Evolutionary conservation across 2,113 vertebrate genomes (phyloP).

Genomic region (Hemiscyllium ocellatum): DNA sequence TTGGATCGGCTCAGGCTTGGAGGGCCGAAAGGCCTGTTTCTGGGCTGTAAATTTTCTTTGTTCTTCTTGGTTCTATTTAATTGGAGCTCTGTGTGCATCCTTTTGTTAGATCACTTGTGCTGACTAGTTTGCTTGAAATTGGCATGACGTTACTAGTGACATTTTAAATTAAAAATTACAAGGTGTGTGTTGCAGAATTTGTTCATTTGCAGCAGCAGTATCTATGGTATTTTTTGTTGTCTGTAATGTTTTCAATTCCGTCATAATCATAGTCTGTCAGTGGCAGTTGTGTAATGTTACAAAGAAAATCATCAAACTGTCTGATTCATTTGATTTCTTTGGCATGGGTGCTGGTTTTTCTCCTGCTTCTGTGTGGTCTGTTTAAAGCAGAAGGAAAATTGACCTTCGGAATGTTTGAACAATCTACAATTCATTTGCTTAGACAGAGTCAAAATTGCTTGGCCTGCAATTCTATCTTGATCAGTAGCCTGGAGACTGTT

Average conservation of each 20-base stretch:
- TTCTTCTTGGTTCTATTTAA: background rate
- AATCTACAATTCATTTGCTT: background rate
- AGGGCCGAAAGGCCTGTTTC: too few relatives aligned
- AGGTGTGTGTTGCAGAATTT: background rate
- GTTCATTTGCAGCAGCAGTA: background rate
- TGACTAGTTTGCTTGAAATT: background rate
- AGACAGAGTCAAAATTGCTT: background rate
- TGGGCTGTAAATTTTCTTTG: too few relatives aligned
- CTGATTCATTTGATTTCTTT: background rate
- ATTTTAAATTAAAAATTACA: background rate
- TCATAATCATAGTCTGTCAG: background rate
- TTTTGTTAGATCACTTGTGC: background rate
- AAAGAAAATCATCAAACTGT: background rate
- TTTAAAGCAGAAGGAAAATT: background rate
- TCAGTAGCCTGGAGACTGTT: conserved; percentile 5
- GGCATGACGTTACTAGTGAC: background rate
- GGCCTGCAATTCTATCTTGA: background rate
- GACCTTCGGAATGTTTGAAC: conserved; percentile 9
- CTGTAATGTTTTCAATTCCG: background rate
- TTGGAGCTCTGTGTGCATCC: background rate
- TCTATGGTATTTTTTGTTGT: background rate
- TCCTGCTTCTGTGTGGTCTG: background rate
- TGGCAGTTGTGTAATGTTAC: background rate
- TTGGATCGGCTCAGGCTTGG: too few relatives aligned
- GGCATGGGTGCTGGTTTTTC: background rate